Base-by-base conservation (phyloP, 2,888 invertebrate genomes). In the Acleris cristana region DNA sequence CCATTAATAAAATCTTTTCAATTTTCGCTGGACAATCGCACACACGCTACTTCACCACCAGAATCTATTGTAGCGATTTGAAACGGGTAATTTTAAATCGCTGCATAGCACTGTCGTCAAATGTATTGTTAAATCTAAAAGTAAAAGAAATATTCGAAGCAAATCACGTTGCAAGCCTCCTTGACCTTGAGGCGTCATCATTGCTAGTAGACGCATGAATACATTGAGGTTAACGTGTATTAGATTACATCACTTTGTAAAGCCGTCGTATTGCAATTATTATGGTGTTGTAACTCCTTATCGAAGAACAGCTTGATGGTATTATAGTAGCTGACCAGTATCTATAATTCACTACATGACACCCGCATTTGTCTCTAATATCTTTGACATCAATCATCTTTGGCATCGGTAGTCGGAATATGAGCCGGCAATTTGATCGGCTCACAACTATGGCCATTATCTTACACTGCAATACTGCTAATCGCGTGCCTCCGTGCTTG, bases 131-230 rank as follows among this genome's bases (percentile, higher is more conserved):
- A 40, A 14, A 40, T 40, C 40, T 55, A 7, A 40, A 55, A 55
- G 56, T 44, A 56, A 56, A 12, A 34, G 48, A 56, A 40, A 56
- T 56, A 62, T 23, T 63, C 19, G 26, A 64, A 56, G 23, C 55
- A 45, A 54, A 63, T 59, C 59, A 58, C 65, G 65, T 44, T 56
- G 51, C 30, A 34, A 60, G 55, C 76, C 74, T 77, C 76, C 74
- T 77, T 80, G 78, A 72, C 85, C 85, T 85, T 85, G 85, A 73
- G 72, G 75, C 75, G 79, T 80, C 76, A 76, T 79, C 74, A 75
- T 76, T 76, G 79, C 76, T 73, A 71, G 74, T 69, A 72, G 69
- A 75, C 76, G 73, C 72, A 75, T 74, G 72, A 74, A 73, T 73
- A 73, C 58, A 74, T 70, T 72, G 73, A 78, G 79, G 78, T 73